Base-by-base conservation (phyloP, 2,888 invertebrate genomes). In the Metopia argyrocephala region DNA sequence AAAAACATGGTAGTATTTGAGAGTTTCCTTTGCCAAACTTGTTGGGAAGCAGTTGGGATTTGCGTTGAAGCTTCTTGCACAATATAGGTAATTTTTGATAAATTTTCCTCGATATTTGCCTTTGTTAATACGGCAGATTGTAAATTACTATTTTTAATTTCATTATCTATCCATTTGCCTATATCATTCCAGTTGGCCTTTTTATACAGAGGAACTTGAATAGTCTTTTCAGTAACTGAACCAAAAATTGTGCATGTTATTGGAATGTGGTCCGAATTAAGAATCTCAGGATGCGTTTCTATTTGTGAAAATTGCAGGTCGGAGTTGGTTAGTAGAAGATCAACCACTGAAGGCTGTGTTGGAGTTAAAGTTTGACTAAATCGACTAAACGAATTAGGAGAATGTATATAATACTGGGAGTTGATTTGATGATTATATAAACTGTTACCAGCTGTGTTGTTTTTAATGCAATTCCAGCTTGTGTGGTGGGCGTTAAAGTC, bases 401-500 rank as follows among this genome's bases (percentile, higher is more conserved):
- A 28, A 59, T 59, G 20, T 9, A 59, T 15, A 31, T 48, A 66
- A 3, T 31, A 31, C 9, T 31, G 27, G 5, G 28, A 31, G 21
- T 6, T 21, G 2, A 66, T 12, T 31, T 66, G 66, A 66, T 54
- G 66, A 20, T 50, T 52, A n/a, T 38, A 66, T 1, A 52, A 0
- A 9, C 21, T 38, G 7, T 18, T 18, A n/a, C 66, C 52, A 21
- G 54, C 68, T 54, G 54, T 54, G 23, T 68, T 68, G 15, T 52
- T 68, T 54, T 68, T n/a, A 12, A 31, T 15, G 28, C 68, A 68
- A 12, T 20, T 27, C 54, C 54, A 68, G 28, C 38, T 68, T 7
- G n/a, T 2, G 15, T 68, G 68, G 15, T 52, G 21, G n/a, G 68
- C 68, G 15, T 54, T 54, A 68, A 68, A 68, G 2, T 56, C 68